Evolutionary conservation across 2,888 invertebrate genomes (phyloP).

Genomic region (Hylaea fasciaria): DNA sequence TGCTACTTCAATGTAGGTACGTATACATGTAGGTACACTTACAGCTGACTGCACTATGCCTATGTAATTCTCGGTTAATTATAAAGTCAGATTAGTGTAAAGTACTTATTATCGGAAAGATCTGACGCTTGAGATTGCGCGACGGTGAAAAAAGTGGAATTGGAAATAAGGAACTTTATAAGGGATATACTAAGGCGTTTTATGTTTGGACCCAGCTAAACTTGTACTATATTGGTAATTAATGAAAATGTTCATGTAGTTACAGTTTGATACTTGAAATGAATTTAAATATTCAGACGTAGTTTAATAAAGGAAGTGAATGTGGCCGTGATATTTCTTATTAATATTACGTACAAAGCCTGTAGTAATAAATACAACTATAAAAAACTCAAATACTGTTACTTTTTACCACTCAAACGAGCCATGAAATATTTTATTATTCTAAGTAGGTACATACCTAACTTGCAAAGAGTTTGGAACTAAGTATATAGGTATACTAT

Average conservation of each 20-base stretch:
- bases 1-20: conserved; percentile 28
- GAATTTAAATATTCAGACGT: conserved; percentile 9
- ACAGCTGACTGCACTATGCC: conserved; percentile 33
- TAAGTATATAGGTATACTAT: no score
- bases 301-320: conserved; percentile 58
- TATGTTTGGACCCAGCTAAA: no score
- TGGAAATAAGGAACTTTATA: no score
- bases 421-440: conserved; percentile 4
- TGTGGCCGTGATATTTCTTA: conserved; percentile 51
- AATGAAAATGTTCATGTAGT: no score
- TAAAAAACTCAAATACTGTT: conserved; percentile 7
- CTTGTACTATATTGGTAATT: no score
- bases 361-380: background rate
- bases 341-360: conserved; percentile 24
- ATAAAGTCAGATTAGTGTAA: conserved; percentile 50
- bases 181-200: no score
- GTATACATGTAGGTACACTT: background rate
- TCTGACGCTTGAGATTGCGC: conserved; percentile 39
- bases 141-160: conserved; percentile 39
- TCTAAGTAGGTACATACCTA: no score
- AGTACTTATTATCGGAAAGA: conserved; percentile 44
- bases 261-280: background rate
- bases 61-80: conserved; percentile 49
- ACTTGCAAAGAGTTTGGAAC: no score
- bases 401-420: background rate